Percentiles rank a stretch among this genome's conserved stretches.
Evolutionary conservation across 2,797 vertebrate genomes (phyloP).

Genomic region (Mus caroli): DNA sequence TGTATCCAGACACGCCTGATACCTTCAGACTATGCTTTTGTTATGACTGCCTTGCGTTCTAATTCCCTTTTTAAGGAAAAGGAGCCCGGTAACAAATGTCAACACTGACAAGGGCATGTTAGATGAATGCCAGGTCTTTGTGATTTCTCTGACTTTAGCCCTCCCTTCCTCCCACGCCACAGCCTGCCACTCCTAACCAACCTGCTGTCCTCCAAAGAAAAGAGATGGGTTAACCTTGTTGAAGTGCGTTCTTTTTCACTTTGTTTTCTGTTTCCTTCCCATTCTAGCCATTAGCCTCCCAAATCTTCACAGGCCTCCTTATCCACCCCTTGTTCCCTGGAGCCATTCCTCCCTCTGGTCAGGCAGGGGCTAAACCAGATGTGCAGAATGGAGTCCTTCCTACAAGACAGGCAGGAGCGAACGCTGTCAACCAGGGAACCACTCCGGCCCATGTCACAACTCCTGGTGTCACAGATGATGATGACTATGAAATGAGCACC

Average conservation of each 20-base stretch:
- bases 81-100: background rate
- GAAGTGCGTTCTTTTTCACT: background rate
- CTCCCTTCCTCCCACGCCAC: background rate
- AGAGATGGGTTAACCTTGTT: background rate
- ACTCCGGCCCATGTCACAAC: constrained; percentile 1
- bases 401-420: constrained; percentile 70
- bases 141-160: background rate
- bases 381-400: background rate
- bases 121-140: background rate
- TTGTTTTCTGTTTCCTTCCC: constrained; percentile 52
- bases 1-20: background rate
- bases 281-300: constrained; percentile 52
- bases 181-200: background rate
- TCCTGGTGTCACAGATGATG: background rate
- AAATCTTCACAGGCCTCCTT: constrained; percentile 71
- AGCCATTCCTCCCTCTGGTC: constrained; percentile 31
- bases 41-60: background rate
- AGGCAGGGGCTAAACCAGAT: background rate
- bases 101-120: background rate
- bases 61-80: background rate
- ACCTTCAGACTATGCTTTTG: background rate
- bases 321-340: constrained; percentile 69
- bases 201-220: background rate
- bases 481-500: constrained; percentile 21
- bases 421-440: constrained; percentile 45